Conservation (phyloP, 2,113 vertebrate species). For the Leucoraja erinaceus region DNA sequence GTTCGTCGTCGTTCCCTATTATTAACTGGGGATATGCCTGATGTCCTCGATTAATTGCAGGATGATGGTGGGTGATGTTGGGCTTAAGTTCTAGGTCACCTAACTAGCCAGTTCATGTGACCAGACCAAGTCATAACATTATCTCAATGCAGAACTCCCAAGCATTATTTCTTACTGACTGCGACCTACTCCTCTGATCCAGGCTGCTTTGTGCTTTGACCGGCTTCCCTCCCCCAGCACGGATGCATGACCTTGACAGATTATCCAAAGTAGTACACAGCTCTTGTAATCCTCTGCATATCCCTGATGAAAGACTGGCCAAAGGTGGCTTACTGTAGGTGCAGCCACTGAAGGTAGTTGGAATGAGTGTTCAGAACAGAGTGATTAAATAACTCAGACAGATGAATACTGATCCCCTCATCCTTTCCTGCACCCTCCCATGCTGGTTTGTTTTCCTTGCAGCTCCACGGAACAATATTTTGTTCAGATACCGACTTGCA, state of each 20-base stretch:
- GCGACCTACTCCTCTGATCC: background rate
- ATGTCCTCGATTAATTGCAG: background rate
- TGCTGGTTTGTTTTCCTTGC: background rate
- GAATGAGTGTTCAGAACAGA: background rate
- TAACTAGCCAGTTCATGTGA: background rate
- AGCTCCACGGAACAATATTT: background rate
- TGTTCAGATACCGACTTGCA: too few relatives aligned
- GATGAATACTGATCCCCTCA: background rate
- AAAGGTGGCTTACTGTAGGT: background rate
- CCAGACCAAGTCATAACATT: background rate
- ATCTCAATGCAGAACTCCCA: background rate
- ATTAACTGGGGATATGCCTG: background rate
- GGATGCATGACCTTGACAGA: constrained; percentile 6
- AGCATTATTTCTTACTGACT: background rate
- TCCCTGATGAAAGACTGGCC: background rate
- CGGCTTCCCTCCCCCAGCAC: background rate
- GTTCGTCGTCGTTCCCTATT: background rate
- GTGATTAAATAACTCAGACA: background rate
- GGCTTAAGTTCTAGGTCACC: background rate
- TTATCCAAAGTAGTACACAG: background rate
- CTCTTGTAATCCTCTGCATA: background rate
- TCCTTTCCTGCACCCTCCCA: background rate
- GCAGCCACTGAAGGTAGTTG: background rate
- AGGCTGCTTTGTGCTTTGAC: background rate
- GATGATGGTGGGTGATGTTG: background rate